Conservation (phyloP, 2,797 vertebrate genomes). For the Aldrovandia affinis region DNA sequence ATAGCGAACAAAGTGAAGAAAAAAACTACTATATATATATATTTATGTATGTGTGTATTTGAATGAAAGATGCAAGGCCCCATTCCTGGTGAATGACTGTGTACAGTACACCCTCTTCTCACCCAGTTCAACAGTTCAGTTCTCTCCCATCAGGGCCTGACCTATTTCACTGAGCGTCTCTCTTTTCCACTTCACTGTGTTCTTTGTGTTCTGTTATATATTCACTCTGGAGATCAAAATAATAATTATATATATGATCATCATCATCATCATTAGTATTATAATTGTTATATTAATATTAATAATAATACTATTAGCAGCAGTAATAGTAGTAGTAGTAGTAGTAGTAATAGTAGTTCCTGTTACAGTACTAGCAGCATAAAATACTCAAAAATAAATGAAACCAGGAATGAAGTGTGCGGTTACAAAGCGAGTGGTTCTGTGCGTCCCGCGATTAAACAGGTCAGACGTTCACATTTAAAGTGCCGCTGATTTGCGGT, state of each 20-base stretch:
- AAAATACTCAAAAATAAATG: not conserved
- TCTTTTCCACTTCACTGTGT: not conserved
- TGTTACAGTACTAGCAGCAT: not conserved
- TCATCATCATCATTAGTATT: too few species aligned
- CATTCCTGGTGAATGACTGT: conserved; percentile 57
- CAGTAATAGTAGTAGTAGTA: not conserved
- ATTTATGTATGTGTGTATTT: not conserved
- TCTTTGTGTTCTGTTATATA: not conserved
- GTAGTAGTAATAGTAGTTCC: too few species aligned
- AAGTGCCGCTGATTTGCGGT: not conserved
- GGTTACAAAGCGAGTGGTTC: too few species aligned
- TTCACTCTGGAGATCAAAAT: not conserved
- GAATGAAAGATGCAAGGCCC: conserved; percentile 10
- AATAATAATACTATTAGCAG: too few species aligned
- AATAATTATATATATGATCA: too few species aligned
- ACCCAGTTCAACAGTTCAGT: conserved; percentile 85
- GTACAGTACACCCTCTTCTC: conserved; percentile 78
- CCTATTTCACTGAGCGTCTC: conserved; percentile 70
- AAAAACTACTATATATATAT: not conserved
- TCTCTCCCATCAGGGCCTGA: conserved; percentile 75
- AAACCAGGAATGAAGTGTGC: too few species aligned
- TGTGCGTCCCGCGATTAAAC: not conserved
- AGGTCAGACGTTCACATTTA: not conserved
- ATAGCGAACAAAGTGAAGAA: too few species aligned
- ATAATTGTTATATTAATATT: too few species aligned